A percentile compares a stretch with the other conserved stretches of the same genome.
phyloP scores from a whole-genome alignment of 2,113 vertebrate genomes.

The Larimichthys polyactis region DNA sequence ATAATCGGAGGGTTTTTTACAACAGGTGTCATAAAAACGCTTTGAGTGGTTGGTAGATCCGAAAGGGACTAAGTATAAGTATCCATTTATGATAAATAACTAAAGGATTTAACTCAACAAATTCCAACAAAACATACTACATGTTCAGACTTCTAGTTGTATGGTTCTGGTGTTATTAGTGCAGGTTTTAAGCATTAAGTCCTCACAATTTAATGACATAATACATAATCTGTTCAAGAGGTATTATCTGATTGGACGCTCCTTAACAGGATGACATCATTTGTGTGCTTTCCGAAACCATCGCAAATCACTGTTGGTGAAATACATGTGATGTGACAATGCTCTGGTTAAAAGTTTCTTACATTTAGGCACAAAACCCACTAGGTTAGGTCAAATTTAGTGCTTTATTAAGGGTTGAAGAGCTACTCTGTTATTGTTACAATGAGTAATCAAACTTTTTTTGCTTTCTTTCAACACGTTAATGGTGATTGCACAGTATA shows the following conservation, averaged over 20 bases:
- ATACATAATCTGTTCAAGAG: background rate
- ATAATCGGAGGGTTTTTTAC: too few relatives aligned
- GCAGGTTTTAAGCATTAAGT: conserved; percentile 10
- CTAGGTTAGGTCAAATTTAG: background rate
- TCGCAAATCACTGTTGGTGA: too few relatives aligned
- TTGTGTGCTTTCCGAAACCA: background rate
- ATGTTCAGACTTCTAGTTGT: background rate
- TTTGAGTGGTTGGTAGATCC: too few relatives aligned
- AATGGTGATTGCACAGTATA: too few relatives aligned
- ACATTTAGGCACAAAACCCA: too few relatives aligned
- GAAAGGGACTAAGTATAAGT: too few relatives aligned
- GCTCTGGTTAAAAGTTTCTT: too few relatives aligned
- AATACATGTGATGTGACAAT: too few relatives aligned
- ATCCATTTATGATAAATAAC: background rate
- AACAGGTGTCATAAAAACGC: too few relatives aligned
- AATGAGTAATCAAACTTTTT: background rate
- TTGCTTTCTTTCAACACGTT: too few relatives aligned
- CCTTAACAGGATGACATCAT: too few relatives aligned
- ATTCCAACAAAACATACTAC: background rate
- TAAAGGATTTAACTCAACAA: background rate
- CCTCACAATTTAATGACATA: background rate
- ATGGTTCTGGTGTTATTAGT: background rate
- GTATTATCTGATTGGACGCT: background rate
- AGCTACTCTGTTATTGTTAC: background rate
- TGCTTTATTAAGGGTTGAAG: background rate